phyloP scores from a whole-genome alignment of 2,113 vertebrate species.

The Ophthalmolycus amberensis region DNA sequence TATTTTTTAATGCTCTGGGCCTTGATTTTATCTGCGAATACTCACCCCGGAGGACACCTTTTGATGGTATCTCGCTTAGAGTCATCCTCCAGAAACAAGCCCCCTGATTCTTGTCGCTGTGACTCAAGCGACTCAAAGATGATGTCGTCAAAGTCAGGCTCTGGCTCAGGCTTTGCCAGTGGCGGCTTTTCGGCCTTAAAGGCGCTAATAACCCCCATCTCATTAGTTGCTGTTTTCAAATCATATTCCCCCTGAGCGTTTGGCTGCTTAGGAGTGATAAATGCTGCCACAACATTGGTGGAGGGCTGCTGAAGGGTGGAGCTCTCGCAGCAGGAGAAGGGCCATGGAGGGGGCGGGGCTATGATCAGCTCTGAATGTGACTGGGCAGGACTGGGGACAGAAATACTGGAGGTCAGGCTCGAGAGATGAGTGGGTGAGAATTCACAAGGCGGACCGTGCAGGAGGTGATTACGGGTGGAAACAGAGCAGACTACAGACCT shows the following conservation, averaged over 20 bases:
- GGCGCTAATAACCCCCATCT: neutral
- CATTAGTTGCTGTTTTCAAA: slow-evolving; percentile 39
- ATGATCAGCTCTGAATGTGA: slow-evolving; percentile 71
- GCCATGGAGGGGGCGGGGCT: slow-evolving; percentile 81
- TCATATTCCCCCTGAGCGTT: slow-evolving; percentile 19
- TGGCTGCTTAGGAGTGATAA: slow-evolving; percentile 68
- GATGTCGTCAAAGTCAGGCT: slow-evolving; percentile 59
- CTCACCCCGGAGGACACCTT: slow-evolving; percentile 73
- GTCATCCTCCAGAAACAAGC: slow-evolving; percentile 70
- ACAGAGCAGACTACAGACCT: neutral
- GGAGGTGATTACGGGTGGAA: slow-evolving; percentile 3
- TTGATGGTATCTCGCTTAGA: slow-evolving; percentile 77
- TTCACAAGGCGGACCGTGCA: slow-evolving; percentile 12
- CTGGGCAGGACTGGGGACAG: slow-evolving; percentile 75
- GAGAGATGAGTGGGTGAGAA: neutral
- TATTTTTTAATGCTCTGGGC: neutral
- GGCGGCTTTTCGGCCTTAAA: slow-evolving; percentile 44
- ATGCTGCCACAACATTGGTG: slow-evolving; percentile 65
- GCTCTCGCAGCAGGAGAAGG: slow-evolving; percentile 73
- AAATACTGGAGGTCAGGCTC: slow-evolving; percentile 72
- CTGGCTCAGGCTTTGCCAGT: slow-evolving; percentile 53
- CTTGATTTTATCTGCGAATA: slow-evolving; percentile 35
- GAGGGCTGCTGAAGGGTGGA: slow-evolving; percentile 61
- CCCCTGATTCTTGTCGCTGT: slow-evolving; percentile 49
- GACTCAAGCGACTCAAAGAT: slow-evolving; percentile 48